Base-by-base conservation (phyloP, 2,113 vertebrate species). In the Dissostichus mawsoni region DNA sequence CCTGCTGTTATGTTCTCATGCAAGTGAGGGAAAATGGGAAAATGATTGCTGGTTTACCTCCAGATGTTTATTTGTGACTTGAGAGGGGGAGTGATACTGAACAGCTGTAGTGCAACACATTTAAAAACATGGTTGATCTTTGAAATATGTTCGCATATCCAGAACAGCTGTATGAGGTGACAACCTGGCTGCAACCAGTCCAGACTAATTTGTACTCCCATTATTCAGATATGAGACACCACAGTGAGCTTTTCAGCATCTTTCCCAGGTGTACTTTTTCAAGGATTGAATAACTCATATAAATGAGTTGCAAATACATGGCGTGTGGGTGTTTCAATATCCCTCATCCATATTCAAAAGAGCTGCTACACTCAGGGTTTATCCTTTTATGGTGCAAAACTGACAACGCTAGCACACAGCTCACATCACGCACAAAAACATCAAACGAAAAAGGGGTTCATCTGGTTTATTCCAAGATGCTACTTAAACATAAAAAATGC, bases 271-370 rank as follows among this genome's bases (percentile, higher is more conserved):
- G 78, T 76, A 67, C 50, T 68, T 70, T 79, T 70, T 76, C 58
- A 61, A 20, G 20, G 29, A 36, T 5, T 65, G 74, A 76, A 81
- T 76, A 87, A 72, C 57, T 81, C 67, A 25, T 59, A 59, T 13
- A 81, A 81, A 62, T 66, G 78, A 89, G 64, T 56, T 74, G 76
- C 86, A 87, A 83, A 86, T 81, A 61, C 80, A 78, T 61, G 58
- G 47, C 1, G 33, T 79, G 89, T 88, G 79, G 84, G 84, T 71
- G 84, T 83, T 85, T 86, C 74, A 78, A 36, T 68, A 69, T 73
- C 50, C 66, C 77, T 90, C 78, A 84, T 89, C 18, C 81, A 90
- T 93, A 93, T 89, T 86, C 75, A 89, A 83, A 29, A 58, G 69
- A 45, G 52, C 87, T 55, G 68, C 70, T 63, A 81, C 33, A 58